These are phyloP conservation scores for Cervus canadensis DNA, from an alignment of 2,113 vertebrate genomes.

Conservation along the genomic window DNA sequence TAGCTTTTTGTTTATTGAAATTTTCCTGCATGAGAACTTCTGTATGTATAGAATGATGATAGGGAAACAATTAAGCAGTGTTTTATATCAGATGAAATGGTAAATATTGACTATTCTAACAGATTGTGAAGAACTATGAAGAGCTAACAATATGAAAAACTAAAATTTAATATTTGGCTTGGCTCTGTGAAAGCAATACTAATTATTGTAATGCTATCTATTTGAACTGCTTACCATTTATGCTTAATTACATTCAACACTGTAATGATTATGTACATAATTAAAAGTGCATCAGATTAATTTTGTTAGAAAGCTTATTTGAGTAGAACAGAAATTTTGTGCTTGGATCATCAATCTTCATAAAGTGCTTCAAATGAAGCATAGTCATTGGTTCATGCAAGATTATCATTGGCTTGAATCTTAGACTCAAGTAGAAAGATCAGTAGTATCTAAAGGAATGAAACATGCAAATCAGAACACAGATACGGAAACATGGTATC, in stretches of 20 bases:
- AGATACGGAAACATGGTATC: background rate
- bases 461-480: background rate
- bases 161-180: constrained; percentile 25
- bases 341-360: background rate
- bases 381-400: background rate
- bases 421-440: background rate
- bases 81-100: background rate
- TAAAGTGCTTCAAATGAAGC: background rate
- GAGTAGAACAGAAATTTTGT: constrained; percentile 23
- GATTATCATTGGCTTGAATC: background rate
- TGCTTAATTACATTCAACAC: constrained; percentile 38
- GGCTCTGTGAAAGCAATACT: background rate
- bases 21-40: background rate
- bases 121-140: background rate
- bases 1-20: background rate
- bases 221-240: constrained; percentile 19
- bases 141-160: background rate
- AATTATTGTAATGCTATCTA: constrained; percentile 39
- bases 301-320: constrained; percentile 48
- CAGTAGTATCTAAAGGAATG: background rate
- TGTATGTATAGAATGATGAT: background rate
- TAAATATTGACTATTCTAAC: background rate
- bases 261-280: constrained; percentile 37
- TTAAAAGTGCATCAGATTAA: constrained; percentile 45
- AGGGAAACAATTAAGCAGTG: background rate